Evolutionary conservation across 2,888 invertebrate genomes (phyloP).

Genomic region (Meiosimyza decipiens): DNA sequence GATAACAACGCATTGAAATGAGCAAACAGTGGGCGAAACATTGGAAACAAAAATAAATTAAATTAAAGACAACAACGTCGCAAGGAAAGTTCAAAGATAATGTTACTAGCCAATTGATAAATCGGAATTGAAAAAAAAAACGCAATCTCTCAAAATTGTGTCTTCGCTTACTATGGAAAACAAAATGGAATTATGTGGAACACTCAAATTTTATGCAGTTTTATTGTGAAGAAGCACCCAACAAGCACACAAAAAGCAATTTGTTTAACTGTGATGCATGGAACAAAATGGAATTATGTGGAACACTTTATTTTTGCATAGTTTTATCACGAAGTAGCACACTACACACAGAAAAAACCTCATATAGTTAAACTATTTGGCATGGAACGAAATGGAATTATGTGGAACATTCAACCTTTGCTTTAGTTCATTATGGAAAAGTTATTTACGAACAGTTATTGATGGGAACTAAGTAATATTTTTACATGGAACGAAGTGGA

Average conservation of each 20-base stretch:
- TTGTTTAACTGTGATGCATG: neutral
- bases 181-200: neutral
- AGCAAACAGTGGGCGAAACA: too few species aligned
- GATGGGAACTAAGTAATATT: neutral
- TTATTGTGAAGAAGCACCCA: neutral
- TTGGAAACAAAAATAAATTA: too few species aligned
- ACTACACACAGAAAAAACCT: too few species aligned
- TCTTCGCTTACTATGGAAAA: neutral
- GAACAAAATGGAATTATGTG: neutral
- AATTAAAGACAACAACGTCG: too few species aligned
- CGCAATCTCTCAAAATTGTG: too few species aligned
- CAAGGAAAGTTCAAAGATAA: too few species aligned
- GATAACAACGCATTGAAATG: too few species aligned
- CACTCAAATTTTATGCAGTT: neutral
- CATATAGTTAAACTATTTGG: neutral
- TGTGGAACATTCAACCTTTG: neutral
- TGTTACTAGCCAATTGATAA: too few species aligned
- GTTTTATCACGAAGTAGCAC: neutral
- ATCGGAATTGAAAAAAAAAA: too few species aligned
- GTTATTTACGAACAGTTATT: too few species aligned
- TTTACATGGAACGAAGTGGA: neutral
- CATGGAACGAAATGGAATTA: conserved; percentile 6
- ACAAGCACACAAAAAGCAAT: neutral
- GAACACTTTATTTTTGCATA: neutral
- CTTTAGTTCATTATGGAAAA: too few species aligned